Base-by-base conservation (phyloP, 2,888 invertebrate genomes). In the Pristionchus maxplancki region DNA sequence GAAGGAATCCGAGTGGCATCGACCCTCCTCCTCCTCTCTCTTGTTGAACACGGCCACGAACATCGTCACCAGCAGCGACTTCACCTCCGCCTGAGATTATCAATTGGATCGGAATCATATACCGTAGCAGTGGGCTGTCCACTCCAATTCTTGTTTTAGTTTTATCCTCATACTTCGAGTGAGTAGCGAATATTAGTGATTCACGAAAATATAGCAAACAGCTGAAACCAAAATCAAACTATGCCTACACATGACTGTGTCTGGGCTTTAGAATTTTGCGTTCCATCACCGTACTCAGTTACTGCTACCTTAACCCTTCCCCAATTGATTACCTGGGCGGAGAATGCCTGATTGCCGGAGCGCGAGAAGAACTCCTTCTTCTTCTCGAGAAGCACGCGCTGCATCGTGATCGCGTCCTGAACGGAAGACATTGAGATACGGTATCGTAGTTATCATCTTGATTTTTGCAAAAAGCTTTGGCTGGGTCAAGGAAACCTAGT, bases 1-100 rank as follows among this genome's bases (percentile, higher is more conserved):
- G 37, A 99, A 97, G 4, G 98, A 98, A 96, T 99, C 98, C 1
- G 98, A 97, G 95, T 97, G 98, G 95, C 98, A 98, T 89, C 98
- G 96, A 81, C 98, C 98, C 95, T 98, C 98, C 93, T 71, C 74
- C 93, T 71, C 74, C 81, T 81, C 95, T 94, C 98, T 97, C 95
- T 98, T 97, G 95, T 98, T 98, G 95, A 98, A 98, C 6, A 98
- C 97, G 0, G 97, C 97, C 24, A 98, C 98, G 95, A 99, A 98
- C 64, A 99, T 96, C 67, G 97, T 97, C 15, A 97, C 96, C 71
- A 99, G 96, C 88, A 99, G 95, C 93, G 98, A 98, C 95, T 98
- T 97, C 0, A 99, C 97, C 0, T 97, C 97, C 0, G 97, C 97
- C 11, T 96, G 96, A 58, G 34, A 37, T 50, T 50, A 50, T 24